phyloP scores from a whole-genome alignment of 2,113 vertebrate genomes.

The Calidris pygmaea region DNA sequence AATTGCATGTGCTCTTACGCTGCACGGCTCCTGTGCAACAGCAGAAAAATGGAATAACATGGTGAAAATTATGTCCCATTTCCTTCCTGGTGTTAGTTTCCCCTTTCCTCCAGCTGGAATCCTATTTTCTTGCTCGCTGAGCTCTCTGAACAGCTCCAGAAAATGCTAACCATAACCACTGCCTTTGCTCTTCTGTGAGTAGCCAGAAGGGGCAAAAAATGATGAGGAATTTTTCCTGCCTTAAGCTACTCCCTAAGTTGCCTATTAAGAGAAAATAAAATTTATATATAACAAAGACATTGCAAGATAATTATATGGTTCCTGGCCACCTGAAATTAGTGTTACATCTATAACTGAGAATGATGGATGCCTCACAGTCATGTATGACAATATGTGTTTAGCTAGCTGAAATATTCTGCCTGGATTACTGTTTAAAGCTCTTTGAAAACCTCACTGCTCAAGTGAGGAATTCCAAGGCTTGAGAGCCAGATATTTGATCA shows the following conservation, averaged over 20 bases:
- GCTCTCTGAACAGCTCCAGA: background rate
- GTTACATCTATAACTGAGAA: background rate
- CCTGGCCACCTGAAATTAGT: background rate
- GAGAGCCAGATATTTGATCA: background rate
- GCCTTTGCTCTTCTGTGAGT: background rate
- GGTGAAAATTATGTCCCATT: background rate
- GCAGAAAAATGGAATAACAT: background rate
- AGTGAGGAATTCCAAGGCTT: background rate
- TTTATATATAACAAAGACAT: background rate
- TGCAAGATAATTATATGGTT: background rate
- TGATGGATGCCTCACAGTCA: background rate
- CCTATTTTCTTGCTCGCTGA: background rate
- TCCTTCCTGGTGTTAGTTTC: constrained; percentile 1
- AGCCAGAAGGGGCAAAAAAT: background rate
- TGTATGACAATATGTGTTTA: background rate
- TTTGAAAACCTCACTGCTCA: background rate
- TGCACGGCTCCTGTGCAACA: background rate
- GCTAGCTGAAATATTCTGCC: background rate
- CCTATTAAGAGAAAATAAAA: background rate
- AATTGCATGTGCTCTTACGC: background rate
- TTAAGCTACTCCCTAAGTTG: background rate
- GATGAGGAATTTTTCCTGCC: background rate
- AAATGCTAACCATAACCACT: background rate
- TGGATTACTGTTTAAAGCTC: background rate
- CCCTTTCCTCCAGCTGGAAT: background rate